Base-by-base conservation (phyloP, 2,888 invertebrate genomes). In the Latrodectus elegans region DNA sequence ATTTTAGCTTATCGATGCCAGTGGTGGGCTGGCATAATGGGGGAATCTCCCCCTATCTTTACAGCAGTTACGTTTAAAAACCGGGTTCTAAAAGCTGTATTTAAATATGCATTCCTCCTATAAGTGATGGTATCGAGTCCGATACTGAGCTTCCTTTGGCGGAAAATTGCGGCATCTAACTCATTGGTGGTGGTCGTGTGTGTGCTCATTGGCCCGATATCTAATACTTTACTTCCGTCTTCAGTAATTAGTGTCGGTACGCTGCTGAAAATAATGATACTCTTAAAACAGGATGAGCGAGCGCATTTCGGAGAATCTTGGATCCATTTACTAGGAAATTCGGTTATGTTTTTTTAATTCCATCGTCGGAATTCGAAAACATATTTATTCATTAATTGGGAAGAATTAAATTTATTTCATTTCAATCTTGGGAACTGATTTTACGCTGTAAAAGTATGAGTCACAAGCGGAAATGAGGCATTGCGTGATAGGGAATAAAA, bases 21-120 rank as follows among this genome's bases (percentile, higher is more conserved):
- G 60, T 80, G 38, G 79, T 49, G 53, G 55, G 68, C 75, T 71
- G 49, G 17, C 51, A 51, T 80, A 52, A 38, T 80, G 64, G 22
- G 17, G 8, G 64, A 73, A 73, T 52, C 64, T 12, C 60, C 60
- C 51, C 80, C n/a, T 73, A 80, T 80, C 80, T 80, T 72, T 80
- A 73, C 22, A 73, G 71, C 72, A 51, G 26, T 72, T 51, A 80
- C 72, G 68, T 73, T 80, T 73, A 65, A 73, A 72, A 60, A 52
- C 67, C 55, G 14, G 15, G 4, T n/a, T n/a, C 51, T 80, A 49
- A 65, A 49, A 51, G 64, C 38, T 49, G 26, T 49, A 72, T 80
- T 64, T 73, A 80, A 73, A 72, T 65, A 51, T 65, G 52, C 17
- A 80, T 80, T 65, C 80, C 14, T 11, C 17, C 55, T 71, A 55